Conservation (phyloP, 2,888 invertebrate genomes). For the Dermolepida albohirtum region DNA sequence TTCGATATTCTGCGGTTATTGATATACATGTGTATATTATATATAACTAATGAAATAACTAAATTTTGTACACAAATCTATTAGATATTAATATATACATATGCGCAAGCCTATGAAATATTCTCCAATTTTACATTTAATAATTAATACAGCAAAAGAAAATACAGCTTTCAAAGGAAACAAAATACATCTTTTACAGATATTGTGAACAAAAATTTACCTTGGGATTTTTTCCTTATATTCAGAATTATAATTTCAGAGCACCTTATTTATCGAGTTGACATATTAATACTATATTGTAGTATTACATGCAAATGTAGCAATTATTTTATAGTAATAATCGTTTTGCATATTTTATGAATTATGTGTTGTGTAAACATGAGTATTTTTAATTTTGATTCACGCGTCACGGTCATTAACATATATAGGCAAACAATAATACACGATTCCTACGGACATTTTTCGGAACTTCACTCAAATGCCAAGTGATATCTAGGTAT, state of each 20-base stretch:
- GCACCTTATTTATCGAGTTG: conserved; percentile 10
- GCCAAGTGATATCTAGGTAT: not conserved
- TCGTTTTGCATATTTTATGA: conserved; percentile 2
- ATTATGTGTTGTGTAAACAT: conserved; percentile 5
- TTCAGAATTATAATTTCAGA: conserved; percentile 13
- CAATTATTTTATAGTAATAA: conserved; percentile 16
- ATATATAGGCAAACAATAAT: conserved; percentile 26
- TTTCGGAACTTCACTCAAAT: not conserved
- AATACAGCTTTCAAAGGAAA: not conserved
- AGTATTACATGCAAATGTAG: conserved; percentile 1
- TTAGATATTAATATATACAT: no score
- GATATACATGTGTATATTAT: no score
- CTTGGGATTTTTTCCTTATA: not conserved
- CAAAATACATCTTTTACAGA: not conserved
- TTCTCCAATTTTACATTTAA: no score
- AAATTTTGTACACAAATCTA: no score
- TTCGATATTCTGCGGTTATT: no score
- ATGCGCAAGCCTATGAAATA: no score
- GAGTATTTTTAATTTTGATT: conserved; percentile 6
- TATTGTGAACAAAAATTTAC: conserved; percentile 6
- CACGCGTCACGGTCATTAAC: conserved; percentile 13
- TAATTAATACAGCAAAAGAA: not conserved
- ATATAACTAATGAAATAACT: no score
- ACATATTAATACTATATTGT: conserved; percentile 6
- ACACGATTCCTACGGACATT: conserved; percentile 1